Conservation (phyloP, 2,888 invertebrate species). For the Lasioglossum villosulum region DNA sequence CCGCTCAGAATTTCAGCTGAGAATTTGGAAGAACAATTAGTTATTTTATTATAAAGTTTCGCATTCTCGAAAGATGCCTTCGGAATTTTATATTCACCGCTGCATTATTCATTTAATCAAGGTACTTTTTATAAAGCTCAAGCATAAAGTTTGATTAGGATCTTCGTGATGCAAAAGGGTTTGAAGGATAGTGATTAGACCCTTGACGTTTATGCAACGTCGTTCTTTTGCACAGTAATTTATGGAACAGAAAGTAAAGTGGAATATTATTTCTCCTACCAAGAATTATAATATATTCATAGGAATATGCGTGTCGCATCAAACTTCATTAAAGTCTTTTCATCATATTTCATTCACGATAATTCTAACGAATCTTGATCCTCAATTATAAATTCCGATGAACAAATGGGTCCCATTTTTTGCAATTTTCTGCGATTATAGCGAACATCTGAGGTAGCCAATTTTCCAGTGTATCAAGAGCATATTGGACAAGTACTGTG, state of each 20-base stretch:
- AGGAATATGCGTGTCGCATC: not conserved
- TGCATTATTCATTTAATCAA: conserved; percentile 7
- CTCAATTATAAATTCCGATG: not conserved
- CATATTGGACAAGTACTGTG: not conserved
- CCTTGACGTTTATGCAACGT: not conserved
- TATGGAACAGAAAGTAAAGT: not conserved
- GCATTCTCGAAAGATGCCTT: not conserved
- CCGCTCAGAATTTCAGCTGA: too few species aligned
- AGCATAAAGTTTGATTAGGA: not conserved
- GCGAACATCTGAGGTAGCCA: not conserved
- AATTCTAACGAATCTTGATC: not conserved
- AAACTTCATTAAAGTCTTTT: not conserved
- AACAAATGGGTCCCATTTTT: not conserved
- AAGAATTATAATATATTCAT: not conserved
- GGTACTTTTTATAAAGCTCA: not conserved
- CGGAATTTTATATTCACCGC: not conserved
- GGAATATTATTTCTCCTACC: not conserved
- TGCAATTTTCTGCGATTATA: not conserved
- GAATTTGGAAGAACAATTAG: not conserved
- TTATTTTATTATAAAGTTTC: not conserved
- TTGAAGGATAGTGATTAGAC: not conserved
- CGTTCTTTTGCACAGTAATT: not conserved
- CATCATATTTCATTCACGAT: not conserved
- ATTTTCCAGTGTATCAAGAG: not conserved
- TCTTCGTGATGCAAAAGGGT: not conserved